phyloP scores from a whole-genome alignment of 2,888 invertebrate genomes.

The Dilophus febrilis region DNA sequence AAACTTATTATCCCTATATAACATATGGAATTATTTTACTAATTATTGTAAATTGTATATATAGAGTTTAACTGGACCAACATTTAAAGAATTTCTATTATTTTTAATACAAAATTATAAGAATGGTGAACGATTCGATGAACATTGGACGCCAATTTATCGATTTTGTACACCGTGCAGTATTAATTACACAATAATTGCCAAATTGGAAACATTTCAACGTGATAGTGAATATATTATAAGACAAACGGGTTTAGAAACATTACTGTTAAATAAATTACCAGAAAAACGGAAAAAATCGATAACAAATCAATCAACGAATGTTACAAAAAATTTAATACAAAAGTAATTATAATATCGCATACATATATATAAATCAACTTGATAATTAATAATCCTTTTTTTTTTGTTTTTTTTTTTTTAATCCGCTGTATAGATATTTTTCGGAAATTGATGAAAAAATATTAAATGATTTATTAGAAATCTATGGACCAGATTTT shows the following conservation, averaged over 20 bases:
- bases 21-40: too few relatives aligned
- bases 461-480: constrained; percentile 38
- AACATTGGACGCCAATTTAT: constrained; percentile 48
- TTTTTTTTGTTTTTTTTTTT: background rate
- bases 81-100: constrained; percentile 53
- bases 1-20: too few relatives aligned
- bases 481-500: constrained; percentile 48
- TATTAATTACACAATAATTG: constrained; percentile 44
- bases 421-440: constrained; percentile 22
- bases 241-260: constrained; percentile 38
- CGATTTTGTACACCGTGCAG: constrained; percentile 48
- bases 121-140: constrained; percentile 37
- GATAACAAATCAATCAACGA: constrained; percentile 29
- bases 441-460: constrained; percentile 38
- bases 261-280: constrained; percentile 33
- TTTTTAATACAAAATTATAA: constrained; percentile 45
- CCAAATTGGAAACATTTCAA: constrained; percentile 43
- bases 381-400: too few relatives aligned
- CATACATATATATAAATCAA: too few relatives aligned
- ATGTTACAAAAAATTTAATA: constrained; percentile 33
- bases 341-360: constrained; percentile 33
- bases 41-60: too few relatives aligned
- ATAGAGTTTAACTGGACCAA: constrained; percentile 32
- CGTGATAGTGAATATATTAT: constrained; percentile 42
- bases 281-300: constrained; percentile 33